Evolutionary conservation across 2,797 vertebrate genomes (phyloP), one percentile per base, ranked within the genome.

Genomic region (Mormyrus hasselquistii): DNA sequence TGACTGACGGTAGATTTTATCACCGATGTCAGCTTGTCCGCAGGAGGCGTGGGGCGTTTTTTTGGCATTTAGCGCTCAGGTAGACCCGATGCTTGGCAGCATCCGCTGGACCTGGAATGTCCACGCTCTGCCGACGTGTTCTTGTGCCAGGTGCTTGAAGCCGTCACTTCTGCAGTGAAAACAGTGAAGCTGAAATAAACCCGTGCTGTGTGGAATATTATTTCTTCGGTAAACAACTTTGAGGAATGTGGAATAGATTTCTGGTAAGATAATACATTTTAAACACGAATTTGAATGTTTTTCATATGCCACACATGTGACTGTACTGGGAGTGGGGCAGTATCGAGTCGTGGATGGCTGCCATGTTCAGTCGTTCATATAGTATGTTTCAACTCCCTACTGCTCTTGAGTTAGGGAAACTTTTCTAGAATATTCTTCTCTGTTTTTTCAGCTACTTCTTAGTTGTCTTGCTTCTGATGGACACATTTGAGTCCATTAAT

Each of bases 201-300:
- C 76, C 9, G 19, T 44, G 73, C 38, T 47, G 34, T 82, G 76
- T 82, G 76, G 41, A 82, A 47, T 82, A 82, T 79, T 82, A 22
- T 82, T 47, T 41, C 14, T 82, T 82, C 8, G 16, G 41, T 47
- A 47, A 44, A 47, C 44, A 82, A 4, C 76, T 82, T 47, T 44
- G 76, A 47, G 76, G 76, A 82, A 82, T 82, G 76, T 82, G 76
- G 41, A 82, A 44, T 82, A 47, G 76, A 47, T 82, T 82, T 82
- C 76, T 82, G 76, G 76, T 82, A 82, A 82, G 38, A 47, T 82
- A 82, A 82, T 44, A 82, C 2, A 79, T 82, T 82, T 82, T 82
- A 82, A 82, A 44, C 41, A 82, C n/a, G 19, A 47, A n/a, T 82
- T 82, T 82, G 22, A 82, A 47, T 82, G 76, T 82, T n/a, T 7